Evolutionary conservation across 2,797 vertebrate genomes (phyloP).

Genomic region (Lepilemur ruficaudatus): DNA sequence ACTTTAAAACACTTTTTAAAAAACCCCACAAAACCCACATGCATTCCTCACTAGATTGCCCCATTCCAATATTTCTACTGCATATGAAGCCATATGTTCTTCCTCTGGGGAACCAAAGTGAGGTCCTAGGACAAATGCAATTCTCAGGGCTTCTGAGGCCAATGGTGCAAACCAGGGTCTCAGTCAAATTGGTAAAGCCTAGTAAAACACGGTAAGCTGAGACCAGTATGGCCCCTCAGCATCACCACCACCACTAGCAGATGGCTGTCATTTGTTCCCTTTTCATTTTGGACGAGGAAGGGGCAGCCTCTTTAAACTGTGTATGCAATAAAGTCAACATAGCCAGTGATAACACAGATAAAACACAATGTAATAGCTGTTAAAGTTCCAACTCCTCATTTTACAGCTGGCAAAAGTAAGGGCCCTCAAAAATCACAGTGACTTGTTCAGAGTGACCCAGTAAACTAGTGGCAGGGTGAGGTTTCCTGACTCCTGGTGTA

Average conservation of each 20-base stretch:
- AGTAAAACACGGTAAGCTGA: neutral
- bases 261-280: neutral
- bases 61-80: conserved; percentile 16
- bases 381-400: conserved; percentile 24
- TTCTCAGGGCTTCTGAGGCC: neutral
- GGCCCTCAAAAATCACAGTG: neutral
- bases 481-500: conserved; percentile 24
- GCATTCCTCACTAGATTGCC: conserved; percentile 5
- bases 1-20: conserved; percentile 21
- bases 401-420: conserved; percentile 44
- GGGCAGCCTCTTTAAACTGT: conserved; percentile 20
- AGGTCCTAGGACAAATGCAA: conserved; percentile 22
- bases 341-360: conserved; percentile 27
- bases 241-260: neutral
- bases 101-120: neutral
- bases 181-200: conserved; percentile 6
- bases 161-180: neutral
- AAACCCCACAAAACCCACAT: neutral
- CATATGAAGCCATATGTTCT: conserved; percentile 9
- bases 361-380: conserved; percentile 9
- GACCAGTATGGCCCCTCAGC: neutral
- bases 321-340: conserved; percentile 1
- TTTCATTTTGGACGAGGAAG: conserved; percentile 35
- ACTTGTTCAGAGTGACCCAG: conserved; percentile 48
- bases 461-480: conserved; percentile 21